Evolutionary conservation across 1,140 invertebrate genomes (phyloP).

Genomic region (Intoshia linei): DNA sequence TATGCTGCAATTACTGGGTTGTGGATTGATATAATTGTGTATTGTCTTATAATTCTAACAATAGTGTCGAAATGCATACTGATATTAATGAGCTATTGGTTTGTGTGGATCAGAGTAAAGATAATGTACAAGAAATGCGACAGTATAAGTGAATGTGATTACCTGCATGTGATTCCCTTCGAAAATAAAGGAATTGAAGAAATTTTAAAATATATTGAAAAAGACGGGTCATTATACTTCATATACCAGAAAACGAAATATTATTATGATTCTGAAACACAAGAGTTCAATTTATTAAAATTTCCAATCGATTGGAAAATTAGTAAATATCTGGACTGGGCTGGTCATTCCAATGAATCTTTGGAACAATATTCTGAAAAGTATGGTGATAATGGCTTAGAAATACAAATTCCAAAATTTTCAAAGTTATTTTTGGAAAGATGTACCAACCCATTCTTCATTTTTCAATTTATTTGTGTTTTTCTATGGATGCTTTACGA

Average conservation of each 20-base stretch:
- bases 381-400: slow-evolving; percentile 27
- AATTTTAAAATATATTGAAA: too few species aligned
- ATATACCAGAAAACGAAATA: slow-evolving; percentile 87
- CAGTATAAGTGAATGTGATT: too few species aligned
- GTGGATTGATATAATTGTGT: too few species aligned
- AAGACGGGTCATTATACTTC: slow-evolving; percentile 46
- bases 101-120: too few species aligned
- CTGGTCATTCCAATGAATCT: slow-evolving; percentile 45
- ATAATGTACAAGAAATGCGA: too few species aligned
- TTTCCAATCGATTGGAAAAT: slow-evolving; percentile 43
- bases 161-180: too few species aligned
- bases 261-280: slow-evolving; percentile 39
- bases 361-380: slow-evolving; percentile 6
- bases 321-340: slow-evolving; percentile 42
- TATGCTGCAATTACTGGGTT: too few species aligned
- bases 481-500: slow-evolving; percentile 88
- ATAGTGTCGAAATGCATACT: too few species aligned
- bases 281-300: slow-evolving; percentile 43
- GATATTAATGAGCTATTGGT: too few species aligned
- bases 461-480: slow-evolving; percentile 72
- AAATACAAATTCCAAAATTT: slow-evolving; percentile 72
- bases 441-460: slow-evolving; percentile 92
- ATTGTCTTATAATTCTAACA: too few species aligned
- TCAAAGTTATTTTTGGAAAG: slow-evolving; percentile 75
- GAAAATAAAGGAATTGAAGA: too few species aligned